Percentiles rank a stretch among this genome's conserved stretches.
phyloP scores from a whole-genome alignment of 2,113 vertebrate species.

The Psittacula cyanocephala region DNA sequence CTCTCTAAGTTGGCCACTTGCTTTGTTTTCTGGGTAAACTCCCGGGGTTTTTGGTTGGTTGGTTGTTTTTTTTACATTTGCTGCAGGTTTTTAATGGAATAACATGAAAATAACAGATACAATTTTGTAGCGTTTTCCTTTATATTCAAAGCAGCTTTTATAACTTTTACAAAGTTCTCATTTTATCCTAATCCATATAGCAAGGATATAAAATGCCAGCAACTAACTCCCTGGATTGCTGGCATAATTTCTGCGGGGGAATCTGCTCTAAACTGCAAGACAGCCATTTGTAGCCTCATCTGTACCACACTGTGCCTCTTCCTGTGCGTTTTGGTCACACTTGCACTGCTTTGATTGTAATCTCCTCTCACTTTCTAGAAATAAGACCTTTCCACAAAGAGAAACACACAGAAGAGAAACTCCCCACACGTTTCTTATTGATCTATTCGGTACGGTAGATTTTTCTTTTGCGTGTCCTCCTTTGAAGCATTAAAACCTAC shows the following conservation, averaged over 20 bases:
- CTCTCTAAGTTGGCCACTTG: background rate
- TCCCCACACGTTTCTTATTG: accelerated
- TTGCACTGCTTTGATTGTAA: background rate
- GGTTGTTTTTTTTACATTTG: background rate
- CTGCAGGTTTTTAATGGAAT: background rate
- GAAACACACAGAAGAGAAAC: background rate
- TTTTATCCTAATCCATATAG: background rate
- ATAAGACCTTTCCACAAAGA: background rate
- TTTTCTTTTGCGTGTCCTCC: background rate
- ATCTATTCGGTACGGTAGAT: background rate
- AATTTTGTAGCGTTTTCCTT: background rate
- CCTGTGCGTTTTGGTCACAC: background rate
- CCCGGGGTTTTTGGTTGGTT: background rate
- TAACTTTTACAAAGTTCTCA: background rate
- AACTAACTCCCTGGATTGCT: background rate
- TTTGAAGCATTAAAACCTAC: background rate
- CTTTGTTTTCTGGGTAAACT: background rate
- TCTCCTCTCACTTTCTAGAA: background rate
- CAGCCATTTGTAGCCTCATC: background rate
- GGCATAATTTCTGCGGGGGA: background rate
- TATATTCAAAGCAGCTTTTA: background rate
- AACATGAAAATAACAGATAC: background rate
- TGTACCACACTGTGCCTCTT: background rate
- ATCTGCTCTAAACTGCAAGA: background rate
- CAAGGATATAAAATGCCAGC: background rate